Conservation (phyloP, 2,113 vertebrate species). For the Oophaga pumilio region DNA sequence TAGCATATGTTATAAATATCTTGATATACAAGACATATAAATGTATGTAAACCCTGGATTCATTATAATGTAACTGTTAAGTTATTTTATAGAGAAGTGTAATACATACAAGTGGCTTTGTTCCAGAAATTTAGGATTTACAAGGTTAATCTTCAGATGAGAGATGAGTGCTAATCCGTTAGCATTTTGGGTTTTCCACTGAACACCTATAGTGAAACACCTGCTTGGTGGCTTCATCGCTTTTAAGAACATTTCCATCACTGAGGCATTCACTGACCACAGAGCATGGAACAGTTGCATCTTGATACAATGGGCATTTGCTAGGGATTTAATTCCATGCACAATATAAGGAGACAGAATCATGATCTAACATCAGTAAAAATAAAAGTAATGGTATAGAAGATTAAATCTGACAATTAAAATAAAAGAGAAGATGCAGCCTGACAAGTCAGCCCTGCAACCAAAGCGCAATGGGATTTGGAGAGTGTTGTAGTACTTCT, state of each 20-base stretch:
- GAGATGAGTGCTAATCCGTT: neutral
- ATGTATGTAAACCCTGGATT: neutral
- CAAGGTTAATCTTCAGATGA: constrained; percentile 17
- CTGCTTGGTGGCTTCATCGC: constrained; percentile 56
- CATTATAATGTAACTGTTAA: neutral
- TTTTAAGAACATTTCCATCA: constrained; percentile 54
- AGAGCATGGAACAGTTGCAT: constrained; percentile 54
- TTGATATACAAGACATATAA: neutral
- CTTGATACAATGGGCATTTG: constrained; percentile 32
- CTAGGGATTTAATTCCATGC: constrained; percentile 28
- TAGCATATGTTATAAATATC: neutral
- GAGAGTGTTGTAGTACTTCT: neutral
- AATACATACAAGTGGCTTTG: neutral
- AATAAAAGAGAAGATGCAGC: neutral
- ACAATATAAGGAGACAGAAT: constrained; percentile 45
- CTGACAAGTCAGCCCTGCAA: constrained; percentile 34
- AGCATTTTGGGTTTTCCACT: constrained; percentile 30
- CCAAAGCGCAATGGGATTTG: constrained; percentile 6
- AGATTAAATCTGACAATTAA: constrained; percentile 41
- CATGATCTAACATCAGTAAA: constrained; percentile 37
- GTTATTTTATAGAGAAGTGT: neutral
- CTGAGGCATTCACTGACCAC: constrained; percentile 54
- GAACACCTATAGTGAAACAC: constrained; percentile 55
- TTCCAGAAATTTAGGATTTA: neutral
- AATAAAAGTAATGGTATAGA: neutral